Percentiles rank a stretch among this genome's conserved stretches.
Evolutionary conservation across 1,140 invertebrate genomes (phyloP).

Genomic region (Microvelia longipes): DNA sequence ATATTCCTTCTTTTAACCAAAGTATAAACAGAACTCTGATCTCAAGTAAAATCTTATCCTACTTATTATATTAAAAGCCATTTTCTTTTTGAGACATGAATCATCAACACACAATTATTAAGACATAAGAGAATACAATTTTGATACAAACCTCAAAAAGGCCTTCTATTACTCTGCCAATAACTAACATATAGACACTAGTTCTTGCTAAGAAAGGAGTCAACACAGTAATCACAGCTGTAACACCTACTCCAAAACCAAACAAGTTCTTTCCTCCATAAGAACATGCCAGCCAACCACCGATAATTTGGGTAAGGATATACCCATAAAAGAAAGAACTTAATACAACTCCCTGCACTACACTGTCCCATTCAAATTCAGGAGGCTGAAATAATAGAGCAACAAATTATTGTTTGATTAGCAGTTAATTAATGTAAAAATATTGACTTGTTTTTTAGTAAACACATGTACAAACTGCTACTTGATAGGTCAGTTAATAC

Average conservation of each 20-base stretch:
- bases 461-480: neutral
- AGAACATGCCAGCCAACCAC: slow-evolving; percentile 45
- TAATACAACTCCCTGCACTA: slow-evolving; percentile 60
- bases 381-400: slow-evolving; percentile 14
- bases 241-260: slow-evolving; percentile 39
- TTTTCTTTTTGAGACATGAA: no score
- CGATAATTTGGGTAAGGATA: slow-evolving; percentile 53
- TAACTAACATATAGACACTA: slow-evolving; percentile 27
- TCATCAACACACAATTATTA: no score
- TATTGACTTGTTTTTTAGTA: neutral
- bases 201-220: slow-evolving; percentile 16
- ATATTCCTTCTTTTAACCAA: no score
- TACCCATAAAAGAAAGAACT: slow-evolving; percentile 80
- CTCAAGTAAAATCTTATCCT: no score
- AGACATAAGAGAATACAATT: no score
- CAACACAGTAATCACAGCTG: slow-evolving; percentile 36
- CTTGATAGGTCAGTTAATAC: neutral
- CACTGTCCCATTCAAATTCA: slow-evolving; percentile 48
- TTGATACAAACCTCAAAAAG: slow-evolving; percentile 36
- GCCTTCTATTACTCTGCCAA: slow-evolving; percentile 36
- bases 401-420: neutral
- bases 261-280: slow-evolving; percentile 42
- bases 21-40: no score
- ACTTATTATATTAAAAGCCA: no score
- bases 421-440: neutral